Conservation (phyloP, 2,113 vertebrate species). For the Nycticorax nycticorax region DNA sequence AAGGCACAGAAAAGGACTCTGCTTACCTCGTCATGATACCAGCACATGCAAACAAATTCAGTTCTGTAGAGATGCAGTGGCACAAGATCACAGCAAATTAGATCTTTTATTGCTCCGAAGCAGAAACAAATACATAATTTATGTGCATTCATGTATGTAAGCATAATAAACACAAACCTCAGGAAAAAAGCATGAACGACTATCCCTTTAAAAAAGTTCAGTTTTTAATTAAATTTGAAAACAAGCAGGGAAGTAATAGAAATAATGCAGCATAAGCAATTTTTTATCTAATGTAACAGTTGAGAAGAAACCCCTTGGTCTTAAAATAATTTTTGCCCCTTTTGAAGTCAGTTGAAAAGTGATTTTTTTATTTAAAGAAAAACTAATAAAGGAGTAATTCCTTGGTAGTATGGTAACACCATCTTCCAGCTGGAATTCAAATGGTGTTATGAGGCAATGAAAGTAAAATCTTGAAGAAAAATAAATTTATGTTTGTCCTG, state of each 20-base stretch:
- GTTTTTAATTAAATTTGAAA: constrained; percentile 26
- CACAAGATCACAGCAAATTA: not conserved
- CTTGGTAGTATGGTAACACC: not conserved
- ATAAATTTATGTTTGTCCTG: not conserved
- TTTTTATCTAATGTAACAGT: not conserved
- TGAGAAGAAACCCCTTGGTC: not conserved
- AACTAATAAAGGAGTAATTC: not conserved
- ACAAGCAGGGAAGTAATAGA: not conserved
- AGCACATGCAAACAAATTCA: not conserved
- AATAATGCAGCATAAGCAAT: not conserved
- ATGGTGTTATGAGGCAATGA: not conserved
- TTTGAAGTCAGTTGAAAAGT: not conserved
- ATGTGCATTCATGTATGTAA: not conserved
- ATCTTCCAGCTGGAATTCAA: not conserved
- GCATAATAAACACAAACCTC: not conserved
- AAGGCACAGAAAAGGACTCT: not conserved
- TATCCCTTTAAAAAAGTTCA: not conserved
- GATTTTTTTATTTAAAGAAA: not conserved
- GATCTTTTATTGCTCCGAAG: not conserved
- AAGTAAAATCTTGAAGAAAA: not conserved
- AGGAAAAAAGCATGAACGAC: not conserved
- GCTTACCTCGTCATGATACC: not conserved
- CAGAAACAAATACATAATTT: not conserved
- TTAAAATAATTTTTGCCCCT: not conserved
- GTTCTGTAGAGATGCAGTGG: not conserved